A percentile compares a stretch with the other conserved stretches of the same genome.
Evolutionary conservation across 2,888 invertebrate species (phyloP).

Genomic region (Sympetrum striolatum): DNA sequence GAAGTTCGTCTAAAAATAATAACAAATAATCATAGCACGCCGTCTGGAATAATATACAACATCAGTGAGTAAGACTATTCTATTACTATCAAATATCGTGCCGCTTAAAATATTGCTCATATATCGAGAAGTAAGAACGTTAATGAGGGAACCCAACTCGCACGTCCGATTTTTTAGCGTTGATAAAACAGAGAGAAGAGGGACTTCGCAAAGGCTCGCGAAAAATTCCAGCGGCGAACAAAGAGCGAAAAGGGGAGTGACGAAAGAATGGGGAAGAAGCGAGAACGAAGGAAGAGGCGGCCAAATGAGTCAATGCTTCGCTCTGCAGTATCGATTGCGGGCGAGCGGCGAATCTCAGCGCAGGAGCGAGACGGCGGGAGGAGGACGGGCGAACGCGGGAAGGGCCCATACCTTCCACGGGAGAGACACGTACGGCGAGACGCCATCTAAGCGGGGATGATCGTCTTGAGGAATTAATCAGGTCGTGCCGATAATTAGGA

Average conservation of each 20-base stretch:
- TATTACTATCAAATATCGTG: no score
- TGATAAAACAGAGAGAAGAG: no score
- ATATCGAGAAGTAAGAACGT: background rate
- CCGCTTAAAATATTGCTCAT: background rate
- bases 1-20: no score
- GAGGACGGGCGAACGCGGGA: background rate
- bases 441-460: background rate
- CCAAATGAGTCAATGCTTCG: slow-evolving; percentile 15
- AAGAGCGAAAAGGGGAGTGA: background rate
- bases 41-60: no score
- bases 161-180: no score
- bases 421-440: background rate
- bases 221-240: no score
- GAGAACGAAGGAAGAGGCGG: background rate
- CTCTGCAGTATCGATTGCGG: slow-evolving; percentile 28
- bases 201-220: no score
- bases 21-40: no score
- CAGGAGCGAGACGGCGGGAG: background rate
- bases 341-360: slow-evolving; percentile 8
- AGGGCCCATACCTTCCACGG: background rate
- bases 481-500: background rate
- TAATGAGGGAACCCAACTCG: background rate
- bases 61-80: no score
- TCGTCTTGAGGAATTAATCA: background rate
- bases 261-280: background rate